phyloP scores from a whole-genome alignment of 2,888 invertebrate genomes.

The Artemia sinica region DNA sequence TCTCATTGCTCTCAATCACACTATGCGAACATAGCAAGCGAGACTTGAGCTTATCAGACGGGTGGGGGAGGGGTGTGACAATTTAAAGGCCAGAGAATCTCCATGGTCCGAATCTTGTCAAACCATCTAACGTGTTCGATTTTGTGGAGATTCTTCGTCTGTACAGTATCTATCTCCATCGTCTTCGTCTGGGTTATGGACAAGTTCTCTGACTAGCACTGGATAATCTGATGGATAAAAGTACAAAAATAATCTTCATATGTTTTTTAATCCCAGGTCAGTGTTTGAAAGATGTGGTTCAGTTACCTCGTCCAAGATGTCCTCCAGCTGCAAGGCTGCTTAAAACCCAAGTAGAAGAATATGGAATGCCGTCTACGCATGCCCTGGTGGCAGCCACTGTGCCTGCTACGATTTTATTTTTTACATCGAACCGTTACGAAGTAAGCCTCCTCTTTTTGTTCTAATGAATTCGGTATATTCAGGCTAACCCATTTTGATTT shows the following conservation, averaged over 20 bases:
- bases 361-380: slow-evolving; percentile 89
- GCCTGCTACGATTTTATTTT: slow-evolving; percentile 64
- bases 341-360: slow-evolving; percentile 72
- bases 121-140: not conserved
- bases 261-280: slow-evolving; percentile 42
- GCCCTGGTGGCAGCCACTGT: slow-evolving; percentile 77
- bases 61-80: no score
- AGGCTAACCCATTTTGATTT: not conserved
- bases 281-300: slow-evolving; percentile 66
- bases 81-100: not conserved
- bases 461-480: not conserved
- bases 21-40: no score
- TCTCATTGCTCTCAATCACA: no score
- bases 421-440: slow-evolving; percentile 61
- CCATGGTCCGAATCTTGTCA: not conserved
- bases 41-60: no score
- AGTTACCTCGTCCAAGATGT: slow-evolving; percentile 64
- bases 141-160: not conserved
- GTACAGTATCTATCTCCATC: not conserved
- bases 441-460: slow-evolving; percentile 28
- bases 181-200: not conserved
- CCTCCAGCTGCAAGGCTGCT: slow-evolving; percentile 68
- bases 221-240: not conserved
- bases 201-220: not conserved
- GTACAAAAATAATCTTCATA: not conserved